Evolutionary conservation across 2,888 invertebrate species (phyloP), one percentile per base, ranked within the genome.

Genomic region (Spialia ferax): DNA sequence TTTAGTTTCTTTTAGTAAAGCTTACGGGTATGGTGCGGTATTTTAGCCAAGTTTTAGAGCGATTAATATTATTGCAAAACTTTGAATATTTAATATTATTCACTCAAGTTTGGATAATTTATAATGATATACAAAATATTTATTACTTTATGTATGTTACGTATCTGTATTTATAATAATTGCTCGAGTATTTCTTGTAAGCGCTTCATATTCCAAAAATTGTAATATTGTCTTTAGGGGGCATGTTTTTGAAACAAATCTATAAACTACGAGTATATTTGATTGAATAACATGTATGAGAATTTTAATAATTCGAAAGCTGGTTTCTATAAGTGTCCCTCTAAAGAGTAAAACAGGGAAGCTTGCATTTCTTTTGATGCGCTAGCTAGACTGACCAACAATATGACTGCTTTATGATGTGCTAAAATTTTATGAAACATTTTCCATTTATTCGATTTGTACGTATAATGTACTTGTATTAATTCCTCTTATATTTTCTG

Each of bases 401-500:
- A 79, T 76, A n/a, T 77, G 87, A 89, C 88, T 89, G 87, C 74
- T 81, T 77, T 63, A 68, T 57, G 52, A 78, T 84, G 89, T 89
- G 89, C 89, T 89, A 89, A 90, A 86, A 68, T 38, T 85, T 86
- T 87, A 82, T 79, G 79, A 81, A 75, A 71, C 72, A 85, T 80
- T 70, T 69, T 61, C 62, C 56, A 52, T 64, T 63, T 20, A 11
- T 57, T 57, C 56, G 20, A 50, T 50, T 57, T 26, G 57, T 18
- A 23, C 42, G 38, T 63, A 13, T 20, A 11, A 13, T 18, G 22
- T 57, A 50, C 3, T 50, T 50, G 48, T n/a, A n/a, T n/a, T 52
- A n/a, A 52, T 23, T 7, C 10, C 20, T 29, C 22, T n/a, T 42
- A 7, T 15, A 10, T 38, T n/a, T 1, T 38, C 13, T 45, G 15